phyloP scores from a whole-genome alignment of 2,113 vertebrate species.

The Cyanoderma ruficeps region DNA sequence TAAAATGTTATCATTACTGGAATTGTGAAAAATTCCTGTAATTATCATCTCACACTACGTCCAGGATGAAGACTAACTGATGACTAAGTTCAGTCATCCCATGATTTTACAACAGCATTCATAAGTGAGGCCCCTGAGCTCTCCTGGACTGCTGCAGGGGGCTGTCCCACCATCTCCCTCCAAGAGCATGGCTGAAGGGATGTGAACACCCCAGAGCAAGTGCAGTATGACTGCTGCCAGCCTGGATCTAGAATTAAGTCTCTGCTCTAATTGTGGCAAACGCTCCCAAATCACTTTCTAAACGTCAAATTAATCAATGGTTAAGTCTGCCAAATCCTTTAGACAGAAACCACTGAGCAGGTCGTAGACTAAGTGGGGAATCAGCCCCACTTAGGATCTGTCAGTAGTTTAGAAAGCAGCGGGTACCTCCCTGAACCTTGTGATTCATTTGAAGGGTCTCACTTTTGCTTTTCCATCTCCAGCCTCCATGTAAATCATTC shows the following conservation, averaged over 20 bases:
- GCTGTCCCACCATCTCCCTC: neutral
- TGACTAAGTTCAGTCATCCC: neutral
- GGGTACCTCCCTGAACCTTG: neutral
- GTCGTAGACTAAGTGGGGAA: neutral
- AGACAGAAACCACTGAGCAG: neutral
- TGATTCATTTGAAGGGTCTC: neutral
- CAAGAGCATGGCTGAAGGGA: rapidly evolving
- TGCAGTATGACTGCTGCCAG: neutral
- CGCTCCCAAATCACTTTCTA: neutral
- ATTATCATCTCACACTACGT: too few relatives aligned
- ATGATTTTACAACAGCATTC: rapidly evolving
- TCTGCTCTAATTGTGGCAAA: neutral
- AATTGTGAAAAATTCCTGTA: neutral
- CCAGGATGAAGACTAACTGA: neutral
- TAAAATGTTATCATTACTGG: neutral
- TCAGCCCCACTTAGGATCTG: neutral
- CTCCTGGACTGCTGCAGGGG: neutral
- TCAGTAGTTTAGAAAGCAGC: neutral
- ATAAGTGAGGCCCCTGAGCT: neutral
- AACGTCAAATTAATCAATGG: neutral
- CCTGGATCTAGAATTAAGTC: neutral
- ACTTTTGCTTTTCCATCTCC: neutral
- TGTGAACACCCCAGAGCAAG: rapidly evolving
- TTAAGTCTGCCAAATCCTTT: neutral
- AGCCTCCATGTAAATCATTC: neutral